Evolutionary conservation across 2,888 invertebrate species (phyloP).

Genomic region (Tridacna gigas): DNA sequence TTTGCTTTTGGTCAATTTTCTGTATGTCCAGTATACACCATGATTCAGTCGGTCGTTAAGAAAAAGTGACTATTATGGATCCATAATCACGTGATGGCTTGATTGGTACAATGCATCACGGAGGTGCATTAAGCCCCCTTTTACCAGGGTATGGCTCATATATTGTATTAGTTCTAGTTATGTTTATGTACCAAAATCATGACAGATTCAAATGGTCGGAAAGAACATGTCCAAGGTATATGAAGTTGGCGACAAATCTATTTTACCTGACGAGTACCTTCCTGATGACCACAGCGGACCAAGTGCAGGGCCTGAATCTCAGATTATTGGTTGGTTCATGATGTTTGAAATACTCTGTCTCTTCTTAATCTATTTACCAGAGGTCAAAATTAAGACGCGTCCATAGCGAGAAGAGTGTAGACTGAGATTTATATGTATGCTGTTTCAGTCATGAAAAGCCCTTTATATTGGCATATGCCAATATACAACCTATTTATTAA

Average conservation of each 20-base stretch:
- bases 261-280: constrained; percentile 66
- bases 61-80: no score
- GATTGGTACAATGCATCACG: no score
- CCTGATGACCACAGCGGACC: constrained; percentile 69
- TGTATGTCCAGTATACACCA: no score
- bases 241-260: constrained; percentile 59
- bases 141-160: background rate
- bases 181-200: background rate
- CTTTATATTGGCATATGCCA: background rate
- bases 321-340: constrained; percentile 56
- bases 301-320: constrained; percentile 54
- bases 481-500: no score
- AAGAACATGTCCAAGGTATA: constrained; percentile 62
- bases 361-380: no score
- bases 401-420: no score
- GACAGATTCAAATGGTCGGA: constrained; percentile 57
- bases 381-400: background rate
- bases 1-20: no score
- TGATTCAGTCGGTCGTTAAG: no score
- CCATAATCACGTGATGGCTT: no score
- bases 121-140: no score
- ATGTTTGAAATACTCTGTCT: no score
- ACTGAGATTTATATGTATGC: no score
- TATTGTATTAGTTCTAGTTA: background rate
- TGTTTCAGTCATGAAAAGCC: background rate